Conservation (phyloP, 2,797 vertebrate genomes). For the Typhlichthys subterraneus region DNA sequence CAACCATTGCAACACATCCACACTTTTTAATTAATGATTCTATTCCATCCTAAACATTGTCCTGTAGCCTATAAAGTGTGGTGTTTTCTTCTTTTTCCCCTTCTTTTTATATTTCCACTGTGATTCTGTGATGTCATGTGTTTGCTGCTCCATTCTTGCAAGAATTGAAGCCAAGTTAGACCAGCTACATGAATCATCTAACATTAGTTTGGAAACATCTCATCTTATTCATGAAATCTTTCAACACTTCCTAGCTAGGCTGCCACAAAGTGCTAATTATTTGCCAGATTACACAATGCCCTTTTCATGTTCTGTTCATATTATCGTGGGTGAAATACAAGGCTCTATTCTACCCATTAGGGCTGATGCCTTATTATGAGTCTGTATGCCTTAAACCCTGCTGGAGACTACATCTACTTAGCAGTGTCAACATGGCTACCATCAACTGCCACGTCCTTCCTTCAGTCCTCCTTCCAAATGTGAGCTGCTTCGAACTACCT, state of each 20-base stretch:
- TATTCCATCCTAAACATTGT: no score
- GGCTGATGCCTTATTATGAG: conserved; percentile 11
- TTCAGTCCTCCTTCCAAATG: no score
- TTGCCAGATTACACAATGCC: conserved; percentile 27
- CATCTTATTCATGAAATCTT: conserved; percentile 14
- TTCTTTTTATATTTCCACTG: no score
- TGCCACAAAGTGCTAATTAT: conserved; percentile 12
- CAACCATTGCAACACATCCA: no score
- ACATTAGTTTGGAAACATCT: background rate
- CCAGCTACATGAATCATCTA: background rate
- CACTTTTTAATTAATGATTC: no score
- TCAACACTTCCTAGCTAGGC: conserved; percentile 3
- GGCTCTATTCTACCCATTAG: conserved; percentile 33
- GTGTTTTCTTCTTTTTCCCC: no score
- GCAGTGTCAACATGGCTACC: background rate
- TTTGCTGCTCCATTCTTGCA: no score
- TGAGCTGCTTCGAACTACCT: no score
- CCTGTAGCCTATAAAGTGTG: no score
- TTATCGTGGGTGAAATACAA: conserved; percentile 24
- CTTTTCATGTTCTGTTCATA: conserved; percentile 38
- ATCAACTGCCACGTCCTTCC: background rate
- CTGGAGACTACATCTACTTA: fast-evolving
- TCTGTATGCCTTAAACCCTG: background rate
- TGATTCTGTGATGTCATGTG: no score
- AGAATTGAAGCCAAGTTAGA: no score